phyloP scores from a whole-genome alignment of 2,113 vertebrate genomes.

The Pterocles burchelli region DNA sequence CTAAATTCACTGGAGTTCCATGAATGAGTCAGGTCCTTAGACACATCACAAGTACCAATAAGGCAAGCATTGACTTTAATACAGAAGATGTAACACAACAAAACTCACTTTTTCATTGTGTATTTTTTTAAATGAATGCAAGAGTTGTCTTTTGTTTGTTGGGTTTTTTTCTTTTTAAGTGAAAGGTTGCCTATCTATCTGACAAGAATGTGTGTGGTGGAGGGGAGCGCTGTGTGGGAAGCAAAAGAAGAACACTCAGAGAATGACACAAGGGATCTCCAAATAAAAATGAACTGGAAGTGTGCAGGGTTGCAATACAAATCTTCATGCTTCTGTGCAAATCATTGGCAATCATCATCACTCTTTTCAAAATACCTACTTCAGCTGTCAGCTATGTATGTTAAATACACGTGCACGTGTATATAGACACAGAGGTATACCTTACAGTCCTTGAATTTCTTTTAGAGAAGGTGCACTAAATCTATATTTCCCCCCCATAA shows the following conservation, averaged over 20 bases:
- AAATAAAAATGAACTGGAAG: background rate
- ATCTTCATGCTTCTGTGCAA: background rate
- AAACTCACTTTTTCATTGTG: background rate
- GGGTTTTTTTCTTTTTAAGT: background rate
- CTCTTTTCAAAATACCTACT: constrained; percentile 2
- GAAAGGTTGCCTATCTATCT: background rate
- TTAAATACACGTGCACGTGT: background rate
- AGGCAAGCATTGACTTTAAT: background rate
- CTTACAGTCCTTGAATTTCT: background rate
- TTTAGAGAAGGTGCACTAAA: constrained; percentile 21
- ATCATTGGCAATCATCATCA: constrained; percentile 17
- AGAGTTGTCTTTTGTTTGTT: background rate
- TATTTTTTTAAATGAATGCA: background rate
- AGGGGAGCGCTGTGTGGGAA: background rate
- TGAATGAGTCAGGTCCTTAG: background rate
- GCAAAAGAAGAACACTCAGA: background rate
- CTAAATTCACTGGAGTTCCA: background rate
- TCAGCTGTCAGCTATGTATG: background rate
- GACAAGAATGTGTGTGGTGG: background rate
- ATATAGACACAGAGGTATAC: background rate
- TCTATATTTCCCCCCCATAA: background rate
- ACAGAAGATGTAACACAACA: background rate
- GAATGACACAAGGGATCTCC: background rate
- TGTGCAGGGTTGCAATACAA: background rate
- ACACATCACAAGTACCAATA: background rate